Evolutionary conservation across 2,888 invertebrate species (phyloP).

Genomic region (Eurois occulta): DNA sequence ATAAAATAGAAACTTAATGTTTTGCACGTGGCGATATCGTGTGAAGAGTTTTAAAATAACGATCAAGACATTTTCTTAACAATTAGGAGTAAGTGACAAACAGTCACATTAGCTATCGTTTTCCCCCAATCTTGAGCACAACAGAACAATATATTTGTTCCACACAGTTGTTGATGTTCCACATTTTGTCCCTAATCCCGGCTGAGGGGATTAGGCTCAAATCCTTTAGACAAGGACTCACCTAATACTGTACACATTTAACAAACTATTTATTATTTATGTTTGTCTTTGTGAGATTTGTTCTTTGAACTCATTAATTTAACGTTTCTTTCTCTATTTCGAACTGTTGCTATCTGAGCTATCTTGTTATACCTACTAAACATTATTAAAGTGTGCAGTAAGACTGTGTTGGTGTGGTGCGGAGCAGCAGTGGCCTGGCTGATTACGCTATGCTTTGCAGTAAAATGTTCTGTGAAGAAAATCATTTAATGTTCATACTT

Average conservation of each 20-base stretch:
- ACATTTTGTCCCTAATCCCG: conserved; percentile 29
- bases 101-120: conserved; percentile 42
- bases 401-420: neutral
- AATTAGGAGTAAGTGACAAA: too few relatives aligned
- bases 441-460: neutral
- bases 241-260: conserved; percentile 40
- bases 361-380: neutral
- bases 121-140: conserved; percentile 30
- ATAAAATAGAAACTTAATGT: too few relatives aligned
- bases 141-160: conserved; percentile 50
- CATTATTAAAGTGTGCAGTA: too few relatives aligned
- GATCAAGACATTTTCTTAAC: too few relatives aligned
- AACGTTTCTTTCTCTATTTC: neutral
- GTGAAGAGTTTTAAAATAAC: too few relatives aligned
- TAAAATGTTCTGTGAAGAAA: neutral
- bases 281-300: conserved; percentile 26
- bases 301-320: conserved; percentile 1
- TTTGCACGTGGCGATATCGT: too few relatives aligned
- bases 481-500: neutral
- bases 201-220: conserved; percentile 41
- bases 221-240: conserved; percentile 54
- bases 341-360: neutral
- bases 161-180: conserved; percentile 52
- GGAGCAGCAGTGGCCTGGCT: neutral
- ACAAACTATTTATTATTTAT: conserved; percentile 29